phyloP scores from a whole-genome alignment of 2,888 invertebrate species.

The Clivina fossor region DNA sequence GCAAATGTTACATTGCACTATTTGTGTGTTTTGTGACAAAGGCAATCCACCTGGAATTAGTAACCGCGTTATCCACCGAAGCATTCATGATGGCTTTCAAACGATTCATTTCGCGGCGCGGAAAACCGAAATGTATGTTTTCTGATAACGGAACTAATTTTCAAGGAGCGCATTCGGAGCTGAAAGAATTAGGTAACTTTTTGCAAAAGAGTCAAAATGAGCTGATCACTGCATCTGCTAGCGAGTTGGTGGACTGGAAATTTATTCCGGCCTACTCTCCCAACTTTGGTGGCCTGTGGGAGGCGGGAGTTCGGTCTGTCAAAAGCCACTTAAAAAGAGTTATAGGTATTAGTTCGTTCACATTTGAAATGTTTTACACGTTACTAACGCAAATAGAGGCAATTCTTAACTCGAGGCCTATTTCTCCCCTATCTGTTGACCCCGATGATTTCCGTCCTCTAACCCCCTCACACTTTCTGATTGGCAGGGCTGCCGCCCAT shows the following conservation, averaged over 20 bases:
- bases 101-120: slow-evolving; percentile 37
- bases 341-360: slow-evolving; percentile 23
- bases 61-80: slow-evolving; percentile 35
- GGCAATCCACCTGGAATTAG: slow-evolving; percentile 38
- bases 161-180: slow-evolving; percentile 36
- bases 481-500: slow-evolving; percentile 19
- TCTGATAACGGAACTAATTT: slow-evolving; percentile 42
- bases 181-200: slow-evolving; percentile 31
- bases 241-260: slow-evolving; percentile 5
- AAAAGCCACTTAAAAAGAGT: slow-evolving; percentile 40
- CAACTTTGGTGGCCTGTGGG: slow-evolving; percentile 12
- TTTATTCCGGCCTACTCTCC: slow-evolving; percentile 9
- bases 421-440: slow-evolving; percentile 24
- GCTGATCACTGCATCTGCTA: slow-evolving; percentile 31
- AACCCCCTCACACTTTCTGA: slow-evolving; percentile 34
- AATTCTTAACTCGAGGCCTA: slow-evolving; percentile 31
- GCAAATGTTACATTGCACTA: slow-evolving; percentile 29
- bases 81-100: slow-evolving; percentile 37
- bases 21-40: slow-evolving; percentile 32
- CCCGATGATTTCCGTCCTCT: slow-evolving; percentile 29
- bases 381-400: slow-evolving; percentile 31
- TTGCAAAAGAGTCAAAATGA: slow-evolving; percentile 40
- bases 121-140: slow-evolving; percentile 34
- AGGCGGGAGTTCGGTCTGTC: slow-evolving; percentile 36
- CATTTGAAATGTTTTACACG: slow-evolving; percentile 31